phyloP scores from a whole-genome alignment of 2,888 invertebrate genomes.

The Oasisia sp. region DNA sequence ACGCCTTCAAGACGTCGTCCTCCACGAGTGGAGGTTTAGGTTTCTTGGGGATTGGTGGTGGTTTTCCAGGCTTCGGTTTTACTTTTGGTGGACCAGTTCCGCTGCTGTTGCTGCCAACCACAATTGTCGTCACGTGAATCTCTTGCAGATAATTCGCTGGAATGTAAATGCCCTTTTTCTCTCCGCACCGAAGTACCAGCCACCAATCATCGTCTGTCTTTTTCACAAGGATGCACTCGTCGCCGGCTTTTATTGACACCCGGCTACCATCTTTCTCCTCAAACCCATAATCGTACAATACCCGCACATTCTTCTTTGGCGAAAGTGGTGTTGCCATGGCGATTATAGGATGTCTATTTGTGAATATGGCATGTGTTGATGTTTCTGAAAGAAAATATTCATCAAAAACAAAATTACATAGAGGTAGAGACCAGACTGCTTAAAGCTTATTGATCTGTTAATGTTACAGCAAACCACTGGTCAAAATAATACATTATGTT shows the following conservation, averaged over 20 bases:
- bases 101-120: background rate
- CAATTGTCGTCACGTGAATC: background rate
- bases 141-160: constrained; percentile 5
- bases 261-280: background rate
- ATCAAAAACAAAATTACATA: background rate
- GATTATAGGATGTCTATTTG: background rate
- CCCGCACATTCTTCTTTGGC: background rate
- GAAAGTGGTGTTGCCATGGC: background rate
- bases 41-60: background rate
- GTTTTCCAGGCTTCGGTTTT: background rate
- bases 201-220: constrained; percentile 12
- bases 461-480: too few relatives aligned
- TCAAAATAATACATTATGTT: too few relatives aligned
- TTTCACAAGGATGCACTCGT: background rate
- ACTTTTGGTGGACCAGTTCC: background rate
- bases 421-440: background rate
- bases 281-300: background rate
- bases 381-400: background rate
- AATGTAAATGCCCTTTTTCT: background rate
- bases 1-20: background rate
- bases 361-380: background rate
- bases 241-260: background rate
- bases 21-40: background rate
- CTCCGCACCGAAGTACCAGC: background rate
- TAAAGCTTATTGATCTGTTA: too few relatives aligned